Conservation (phyloP, 1,140 invertebrate genomes). For the Papilio xuthus region DNA sequence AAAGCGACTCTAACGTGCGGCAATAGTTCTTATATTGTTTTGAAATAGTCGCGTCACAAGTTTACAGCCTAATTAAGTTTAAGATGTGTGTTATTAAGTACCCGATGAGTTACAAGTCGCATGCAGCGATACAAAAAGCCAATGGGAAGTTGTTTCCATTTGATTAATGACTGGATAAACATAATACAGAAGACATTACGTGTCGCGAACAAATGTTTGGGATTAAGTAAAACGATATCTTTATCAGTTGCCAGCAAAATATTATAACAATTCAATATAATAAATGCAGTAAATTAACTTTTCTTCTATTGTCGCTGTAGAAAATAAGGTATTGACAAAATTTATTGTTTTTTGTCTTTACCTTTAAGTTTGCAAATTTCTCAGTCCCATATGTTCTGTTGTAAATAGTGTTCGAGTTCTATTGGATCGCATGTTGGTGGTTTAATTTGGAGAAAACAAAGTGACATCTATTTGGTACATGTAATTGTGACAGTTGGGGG, state of each 20-base stretch:
- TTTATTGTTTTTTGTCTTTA: neutral
- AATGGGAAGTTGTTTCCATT: neutral
- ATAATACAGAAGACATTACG: neutral
- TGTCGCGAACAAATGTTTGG: neutral
- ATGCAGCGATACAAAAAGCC: constrained; percentile 19
- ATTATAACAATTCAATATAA: neutral
- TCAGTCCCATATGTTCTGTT: neutral
- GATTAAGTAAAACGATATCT: neutral
- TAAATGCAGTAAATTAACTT: neutral
- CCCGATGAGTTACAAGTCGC: constrained; percentile 43
- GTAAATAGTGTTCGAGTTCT: neutral
- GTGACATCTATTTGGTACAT: constrained; percentile 4
- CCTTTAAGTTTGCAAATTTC: neutral
- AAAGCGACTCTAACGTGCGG: constrained; percentile 19
- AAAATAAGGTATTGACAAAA: too few relatives aligned
- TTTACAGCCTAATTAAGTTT: constrained; percentile 57
- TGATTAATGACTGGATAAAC: neutral
- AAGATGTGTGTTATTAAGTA: constrained; percentile 47
- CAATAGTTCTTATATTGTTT: constrained; percentile 8
- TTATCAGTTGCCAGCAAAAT: neutral
- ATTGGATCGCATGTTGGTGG: neutral
- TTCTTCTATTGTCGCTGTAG: neutral
- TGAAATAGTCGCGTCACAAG: constrained; percentile 3
- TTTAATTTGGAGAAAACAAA: constrained; percentile 21
- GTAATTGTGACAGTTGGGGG: constrained; percentile 18